Evolutionary conservation across 92 coral and sea anemone genomes (phyloP), one percentile per base, ranked within the genome.

Genomic region (Phenganax marumi): DNA sequence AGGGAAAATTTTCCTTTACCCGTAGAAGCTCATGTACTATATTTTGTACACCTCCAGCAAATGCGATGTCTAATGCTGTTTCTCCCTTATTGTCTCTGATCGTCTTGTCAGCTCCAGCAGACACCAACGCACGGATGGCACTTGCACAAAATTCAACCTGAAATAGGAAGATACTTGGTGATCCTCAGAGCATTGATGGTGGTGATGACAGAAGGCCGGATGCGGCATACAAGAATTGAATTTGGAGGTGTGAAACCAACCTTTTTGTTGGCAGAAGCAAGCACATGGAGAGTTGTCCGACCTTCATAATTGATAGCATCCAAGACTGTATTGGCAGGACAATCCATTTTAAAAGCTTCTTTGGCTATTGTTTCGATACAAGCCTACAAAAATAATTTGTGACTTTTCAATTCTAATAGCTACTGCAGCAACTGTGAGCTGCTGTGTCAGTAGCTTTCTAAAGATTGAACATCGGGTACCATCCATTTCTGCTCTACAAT

Each of bases 241-340:
- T 18, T 33, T 33, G 43, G 43, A 33, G 5, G 43, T 33, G 43
- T 17, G 33, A 8, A 16, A 61, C 83, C 13, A 61, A 78, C 83
- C 83, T 78, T 78, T 74, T 87, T 86, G 72, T 89, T 93, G 6
- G 96, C 92, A n/a, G 97, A 87, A 1, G 99, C 95, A 23, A 96
- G 84, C 61, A 96, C 84, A 55, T 96, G 99, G 13, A 96, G 93
- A 14, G 91, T 96, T 26, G 99, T 96, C 70, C 89, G 93, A 6
- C 99, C 99, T 82, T 88, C 93, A 84, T 92, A 87, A 62, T 92
- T 96, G n/a, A 96, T 92, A 33, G 97, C 89, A 89, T 96, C 93
- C 74, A 96, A 73, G 46, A 96, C 92, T 7, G 87, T 89, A 51
- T 89, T 90, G 8, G 93, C 68, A 16, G 88, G 90, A 51, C 90